phyloP scores from a whole-genome alignment of 2,113 vertebrate species.

The Tupaia tana region DNA sequence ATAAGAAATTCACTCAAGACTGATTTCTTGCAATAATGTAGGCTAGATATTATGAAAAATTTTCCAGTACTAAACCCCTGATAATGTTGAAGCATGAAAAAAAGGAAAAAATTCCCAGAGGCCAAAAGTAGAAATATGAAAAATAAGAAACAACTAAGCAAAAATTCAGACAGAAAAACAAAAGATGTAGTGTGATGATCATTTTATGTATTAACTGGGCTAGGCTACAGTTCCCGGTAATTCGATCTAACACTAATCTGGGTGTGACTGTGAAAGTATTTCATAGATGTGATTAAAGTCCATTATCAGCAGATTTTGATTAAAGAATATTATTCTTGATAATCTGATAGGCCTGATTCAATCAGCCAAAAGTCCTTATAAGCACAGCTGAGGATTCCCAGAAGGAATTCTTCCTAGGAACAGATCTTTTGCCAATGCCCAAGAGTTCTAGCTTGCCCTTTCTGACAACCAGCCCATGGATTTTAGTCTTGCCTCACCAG shows the following conservation, averaged over 20 bases:
- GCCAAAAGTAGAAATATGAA: neutral
- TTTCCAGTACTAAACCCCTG: neutral
- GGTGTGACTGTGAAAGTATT: neutral
- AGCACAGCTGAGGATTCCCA: neutral
- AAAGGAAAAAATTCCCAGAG: neutral
- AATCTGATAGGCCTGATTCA: neutral
- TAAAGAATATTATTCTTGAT: neutral
- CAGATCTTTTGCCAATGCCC: neutral
- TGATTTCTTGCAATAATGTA: neutral
- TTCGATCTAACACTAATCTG: neutral
- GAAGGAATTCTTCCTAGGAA: neutral
- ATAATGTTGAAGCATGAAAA: neutral
- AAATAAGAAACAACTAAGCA: neutral
- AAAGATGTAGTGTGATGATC: neutral
- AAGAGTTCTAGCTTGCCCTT: neutral
- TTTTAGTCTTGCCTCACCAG: neutral
- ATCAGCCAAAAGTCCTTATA: neutral
- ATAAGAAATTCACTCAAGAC: neutral
- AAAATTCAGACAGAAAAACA: neutral
- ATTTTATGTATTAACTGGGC: neutral
- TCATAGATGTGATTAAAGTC: neutral
- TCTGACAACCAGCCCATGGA: neutral
- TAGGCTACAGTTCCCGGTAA: neutral
- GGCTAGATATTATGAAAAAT: neutral
- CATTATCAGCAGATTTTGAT: neutral